phyloP scores from a whole-genome alignment of 1,140 invertebrate species.

The Chelonus insularis region DNA sequence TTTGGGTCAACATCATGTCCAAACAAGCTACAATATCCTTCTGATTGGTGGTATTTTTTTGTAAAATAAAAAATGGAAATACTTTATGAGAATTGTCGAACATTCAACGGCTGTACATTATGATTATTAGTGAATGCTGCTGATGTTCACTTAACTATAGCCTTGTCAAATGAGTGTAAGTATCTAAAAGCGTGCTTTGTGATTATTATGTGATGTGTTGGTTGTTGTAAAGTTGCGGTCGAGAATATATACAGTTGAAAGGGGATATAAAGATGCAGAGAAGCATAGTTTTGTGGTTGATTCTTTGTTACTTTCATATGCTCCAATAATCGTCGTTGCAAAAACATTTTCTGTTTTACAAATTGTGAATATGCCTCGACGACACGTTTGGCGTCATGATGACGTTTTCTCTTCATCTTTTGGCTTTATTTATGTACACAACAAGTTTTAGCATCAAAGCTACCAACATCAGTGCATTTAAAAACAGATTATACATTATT shows the following conservation, averaged over 20 bases:
- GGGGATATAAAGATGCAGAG: background rate
- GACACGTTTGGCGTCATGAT: background rate
- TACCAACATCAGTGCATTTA: constrained; percentile 1
- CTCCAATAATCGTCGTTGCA: constrained; percentile 24
- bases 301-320: constrained; percentile 25
- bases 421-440: background rate
- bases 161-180: too few species aligned
- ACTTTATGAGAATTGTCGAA: too few species aligned
- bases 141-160: too few species aligned
- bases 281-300: constrained; percentile 13
- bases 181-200: too few species aligned
- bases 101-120: too few species aligned
- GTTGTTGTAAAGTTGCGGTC: background rate
- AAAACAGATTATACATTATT: background rate
- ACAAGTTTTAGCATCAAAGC: constrained; percentile 16
- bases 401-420: constrained; percentile 10
- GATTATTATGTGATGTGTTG: too few species aligned
- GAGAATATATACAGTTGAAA: background rate
- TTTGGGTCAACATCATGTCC: too few species aligned
- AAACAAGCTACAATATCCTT: too few species aligned
- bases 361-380: constrained; percentile 16
- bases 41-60: too few species aligned
- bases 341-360: constrained; percentile 17
- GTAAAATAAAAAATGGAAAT: too few species aligned
- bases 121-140: too few species aligned